Conservation (phyloP, 2,113 vertebrate species). For the Orycteropus afer region DNA sequence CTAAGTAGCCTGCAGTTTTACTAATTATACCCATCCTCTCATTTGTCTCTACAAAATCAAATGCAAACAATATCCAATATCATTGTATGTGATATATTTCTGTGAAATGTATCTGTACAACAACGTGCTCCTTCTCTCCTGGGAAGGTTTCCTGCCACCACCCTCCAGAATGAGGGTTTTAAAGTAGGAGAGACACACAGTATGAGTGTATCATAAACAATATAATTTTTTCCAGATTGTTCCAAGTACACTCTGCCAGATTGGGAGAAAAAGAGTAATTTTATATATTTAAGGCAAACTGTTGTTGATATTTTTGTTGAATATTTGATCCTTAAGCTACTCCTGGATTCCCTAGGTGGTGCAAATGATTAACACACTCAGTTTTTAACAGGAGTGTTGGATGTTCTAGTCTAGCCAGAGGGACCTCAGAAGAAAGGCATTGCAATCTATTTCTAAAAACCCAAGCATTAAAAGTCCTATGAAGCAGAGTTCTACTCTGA, state of each 20-base stretch:
- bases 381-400: background rate
- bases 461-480: background rate
- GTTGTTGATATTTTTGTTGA: background rate
- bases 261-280: background rate
- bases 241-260: background rate
- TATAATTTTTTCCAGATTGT: background rate
- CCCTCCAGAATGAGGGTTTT: background rate
- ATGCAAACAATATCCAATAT: constrained; percentile 17
- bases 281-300: background rate
- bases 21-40: constrained; percentile 54
- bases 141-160: background rate
- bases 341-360: background rate
- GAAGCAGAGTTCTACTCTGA: background rate
- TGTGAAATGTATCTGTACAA: background rate
- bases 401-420: background rate
- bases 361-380: background rate
- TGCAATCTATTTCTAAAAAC: background rate
- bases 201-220: background rate
- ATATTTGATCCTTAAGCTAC: background rate
- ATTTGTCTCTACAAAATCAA: constrained; percentile 38
- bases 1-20: background rate
- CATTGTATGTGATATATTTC: background rate
- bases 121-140: background rate
- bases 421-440: background rate
- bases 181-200: background rate